Percentiles rank a stretch among this genome's conserved stretches.
Conservation (phyloP, 2,113 vertebrate genomes). For the Strigops habroptila region DNA sequence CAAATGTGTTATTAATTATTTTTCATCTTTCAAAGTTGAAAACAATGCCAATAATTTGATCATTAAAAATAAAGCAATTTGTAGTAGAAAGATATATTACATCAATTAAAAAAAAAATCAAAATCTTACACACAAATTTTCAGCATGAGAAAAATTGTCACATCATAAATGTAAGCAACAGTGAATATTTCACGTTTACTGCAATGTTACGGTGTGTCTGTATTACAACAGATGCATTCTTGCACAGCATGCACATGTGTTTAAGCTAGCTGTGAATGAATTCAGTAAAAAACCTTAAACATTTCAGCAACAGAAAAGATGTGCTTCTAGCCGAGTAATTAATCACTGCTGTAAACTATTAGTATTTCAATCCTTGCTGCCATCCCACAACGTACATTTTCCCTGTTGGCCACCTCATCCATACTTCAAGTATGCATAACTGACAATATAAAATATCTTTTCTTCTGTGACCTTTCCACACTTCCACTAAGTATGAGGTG, state of each 20-base stretch:
- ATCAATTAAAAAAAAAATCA: neutral
- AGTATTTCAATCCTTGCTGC: neutral
- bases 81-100: neutral
- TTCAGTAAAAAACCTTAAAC: neutral
- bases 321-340: neutral
- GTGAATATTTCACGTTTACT: neutral
- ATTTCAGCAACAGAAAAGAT: neutral
- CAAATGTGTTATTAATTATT: neutral
- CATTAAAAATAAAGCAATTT: neutral
- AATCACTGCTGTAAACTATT: neutral
- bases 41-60: neutral
- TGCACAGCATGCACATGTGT: neutral
- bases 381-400: neutral
- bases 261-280: neutral
- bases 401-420: neutral
- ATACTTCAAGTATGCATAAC: neutral
- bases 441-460: neutral
- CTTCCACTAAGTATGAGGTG: neutral
- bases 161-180: neutral
- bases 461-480: neutral
- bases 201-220: fast-evolving
- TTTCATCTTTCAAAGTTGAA: neutral
- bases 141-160: neutral
- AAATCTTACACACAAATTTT: neutral
- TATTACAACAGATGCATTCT: fast-evolving